Evolutionary conservation across 2,888 invertebrate species (phyloP).

Genomic region (Athalia circularis): DNA sequence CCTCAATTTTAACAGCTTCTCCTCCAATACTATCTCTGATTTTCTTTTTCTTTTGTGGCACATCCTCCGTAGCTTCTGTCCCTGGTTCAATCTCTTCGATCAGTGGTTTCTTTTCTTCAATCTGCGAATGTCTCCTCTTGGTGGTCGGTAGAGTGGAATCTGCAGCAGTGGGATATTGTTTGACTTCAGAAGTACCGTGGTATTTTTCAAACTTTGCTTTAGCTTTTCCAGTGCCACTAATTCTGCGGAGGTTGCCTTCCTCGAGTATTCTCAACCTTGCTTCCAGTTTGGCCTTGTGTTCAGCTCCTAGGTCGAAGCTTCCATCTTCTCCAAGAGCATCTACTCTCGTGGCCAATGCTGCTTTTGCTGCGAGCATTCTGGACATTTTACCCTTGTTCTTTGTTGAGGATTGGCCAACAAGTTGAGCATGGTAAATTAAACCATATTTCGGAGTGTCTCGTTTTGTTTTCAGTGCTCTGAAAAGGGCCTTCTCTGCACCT

Average conservation of each 20-base stretch:
- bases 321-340: conserved; percentile 97
- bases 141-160: conserved; percentile 87
- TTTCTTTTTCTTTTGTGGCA: conserved; percentile 66
- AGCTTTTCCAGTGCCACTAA: conserved; percentile 93
- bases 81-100: conserved; percentile 68
- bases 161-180: conserved; percentile 85
- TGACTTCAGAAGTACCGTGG: conserved; percentile 86
- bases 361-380: conserved; percentile 97
- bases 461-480: conserved; percentile 96
- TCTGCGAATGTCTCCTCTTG: conserved; percentile 79
- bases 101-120: conserved; percentile 66
- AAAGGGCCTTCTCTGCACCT: conserved; percentile 98
- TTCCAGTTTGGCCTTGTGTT: conserved; percentile 93
- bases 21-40: conserved; percentile 49
- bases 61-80: conserved; percentile 51
- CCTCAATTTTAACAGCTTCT: conserved; percentile 39
- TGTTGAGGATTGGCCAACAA: conserved; percentile 92
- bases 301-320: conserved; percentile 88
- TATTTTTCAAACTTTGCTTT: conserved; percentile 96
- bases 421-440: conserved; percentile 95
- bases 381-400: conserved; percentile 97
- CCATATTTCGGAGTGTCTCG: conserved; percentile 99
- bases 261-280: conserved; percentile 86
- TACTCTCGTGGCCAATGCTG: conserved; percentile 92
- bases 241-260: conserved; percentile 86